Evolutionary conservation across 2,113 vertebrate species (phyloP).

Genomic region (Procavia capensis): DNA sequence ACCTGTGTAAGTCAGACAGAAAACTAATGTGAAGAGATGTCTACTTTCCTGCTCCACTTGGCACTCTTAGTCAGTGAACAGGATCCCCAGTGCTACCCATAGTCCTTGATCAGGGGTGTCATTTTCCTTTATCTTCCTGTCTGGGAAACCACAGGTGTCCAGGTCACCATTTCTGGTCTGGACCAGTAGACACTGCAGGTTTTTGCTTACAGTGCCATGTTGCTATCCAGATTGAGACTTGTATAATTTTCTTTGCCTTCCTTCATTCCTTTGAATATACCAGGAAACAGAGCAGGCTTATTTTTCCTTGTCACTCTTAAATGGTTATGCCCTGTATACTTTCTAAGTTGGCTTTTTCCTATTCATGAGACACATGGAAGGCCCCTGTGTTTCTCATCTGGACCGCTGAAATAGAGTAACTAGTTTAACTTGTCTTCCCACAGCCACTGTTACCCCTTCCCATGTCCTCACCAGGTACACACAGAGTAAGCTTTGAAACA

Average conservation of each 20-base stretch:
- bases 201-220: slow-evolving; percentile 7
- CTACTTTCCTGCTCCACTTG: neutral
- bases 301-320: slow-evolving; percentile 24
- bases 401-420: neutral
- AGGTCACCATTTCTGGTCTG: neutral
- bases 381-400: slow-evolving; percentile 23
- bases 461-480: neutral
- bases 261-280: neutral
- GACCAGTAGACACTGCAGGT: neutral
- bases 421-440: neutral
- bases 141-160: neutral
- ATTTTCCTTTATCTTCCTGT: neutral
- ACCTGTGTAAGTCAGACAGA: neutral
- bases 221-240: slow-evolving; percentile 20
- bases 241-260: neutral
- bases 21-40: neutral
- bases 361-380: neutral
- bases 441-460: neutral
- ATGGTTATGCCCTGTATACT: neutral
- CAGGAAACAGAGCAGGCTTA: slow-evolving; percentile 11
- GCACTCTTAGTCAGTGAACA: neutral
- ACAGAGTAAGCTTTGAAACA: neutral
- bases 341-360: neutral
- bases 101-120: neutral
- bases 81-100: neutral